Evolutionary conservation across 1,140 invertebrate genomes (phyloP), one percentile per base, ranked within the genome.

Genomic region (Magallana ariakensis): DNA sequence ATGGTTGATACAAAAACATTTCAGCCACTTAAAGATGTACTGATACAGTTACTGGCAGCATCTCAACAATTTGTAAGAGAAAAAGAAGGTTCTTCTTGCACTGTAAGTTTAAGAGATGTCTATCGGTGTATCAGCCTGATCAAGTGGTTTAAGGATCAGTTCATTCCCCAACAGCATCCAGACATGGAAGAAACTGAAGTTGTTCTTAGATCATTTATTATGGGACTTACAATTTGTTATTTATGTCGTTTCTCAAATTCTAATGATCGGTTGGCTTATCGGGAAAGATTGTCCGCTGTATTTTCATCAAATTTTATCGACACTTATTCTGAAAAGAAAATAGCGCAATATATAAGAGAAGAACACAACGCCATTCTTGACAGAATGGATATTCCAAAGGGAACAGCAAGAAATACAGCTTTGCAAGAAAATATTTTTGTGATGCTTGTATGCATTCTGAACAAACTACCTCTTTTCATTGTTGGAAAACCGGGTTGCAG

Each of bases 91-190:
- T 80, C 66, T n/a, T 57, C 54, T 11, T 89, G 87, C 22, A 88
- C 85, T 87, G 91, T 92, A 0, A 92, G 92, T 82, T 85, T 92
- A 22, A 87, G 92, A 16, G 92, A 92, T 87, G 85, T 92, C 4
- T 81, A 89, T 11, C 56, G 92, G 19, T 89, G 91, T 81, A 90
- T 82, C 66, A 80, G 66, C 80, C 62, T 92, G 0, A 80, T 88
- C 15, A 85, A 82, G 33, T 92, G 91, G 92, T 92, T 91, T 86
- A 19, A 90, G 26, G 19, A 83, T 46, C 26, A n/a, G 13, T 15
- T 0, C 0, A 6, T 11, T 9, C 13, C 7, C 19, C 33, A 46
- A 46, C 33, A 46, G 33, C 33, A 46, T 3, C 3, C 33, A 46
- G 33, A 26, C 13, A 6, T 56, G 46, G 4, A 56, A 33, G 9